phyloP scores from a whole-genome alignment of 2,888 invertebrate species.

The Patella depressa region DNA sequence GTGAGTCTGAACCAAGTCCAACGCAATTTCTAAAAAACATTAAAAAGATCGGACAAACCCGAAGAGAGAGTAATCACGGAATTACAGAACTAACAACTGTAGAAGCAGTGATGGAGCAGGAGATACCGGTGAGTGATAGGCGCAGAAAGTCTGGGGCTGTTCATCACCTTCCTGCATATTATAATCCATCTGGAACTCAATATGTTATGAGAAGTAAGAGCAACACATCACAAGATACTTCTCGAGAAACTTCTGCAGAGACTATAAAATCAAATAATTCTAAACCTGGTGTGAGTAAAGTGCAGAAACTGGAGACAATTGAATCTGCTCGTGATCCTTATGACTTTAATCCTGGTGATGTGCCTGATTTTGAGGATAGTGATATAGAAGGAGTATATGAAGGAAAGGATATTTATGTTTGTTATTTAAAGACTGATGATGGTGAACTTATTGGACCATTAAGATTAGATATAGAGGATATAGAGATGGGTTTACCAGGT shows the following conservation, averaged over 20 bases:
- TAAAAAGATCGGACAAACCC: conserved; percentile 1
- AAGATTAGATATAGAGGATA: conserved; percentile 58
- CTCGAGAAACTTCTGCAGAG: background rate
- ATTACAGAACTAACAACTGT: background rate
- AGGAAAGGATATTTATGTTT: conserved; percentile 55
- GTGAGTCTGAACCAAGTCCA: background rate
- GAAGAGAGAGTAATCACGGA: background rate
- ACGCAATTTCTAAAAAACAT: conserved; percentile 13
- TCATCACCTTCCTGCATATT: background rate
- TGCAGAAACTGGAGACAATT: background rate
- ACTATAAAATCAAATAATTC: background rate
- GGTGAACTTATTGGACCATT: conserved; percentile 63
- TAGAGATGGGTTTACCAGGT: conserved; percentile 39
- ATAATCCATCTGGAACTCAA: background rate
- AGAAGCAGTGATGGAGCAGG: background rate
- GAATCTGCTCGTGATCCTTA: background rate
- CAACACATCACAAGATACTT: background rate
- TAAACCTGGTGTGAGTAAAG: background rate
- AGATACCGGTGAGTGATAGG: background rate
- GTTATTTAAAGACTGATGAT: conserved; percentile 58
- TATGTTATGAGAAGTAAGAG: conserved; percentile 3
- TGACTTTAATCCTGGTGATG: conserved; percentile 7
- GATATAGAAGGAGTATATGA: conserved; percentile 47
- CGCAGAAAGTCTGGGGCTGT: background rate
- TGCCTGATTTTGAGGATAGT: conserved; percentile 42